Evolutionary conservation across 2,888 invertebrate species (phyloP).

Genomic region (Orthosia gracilis): DNA sequence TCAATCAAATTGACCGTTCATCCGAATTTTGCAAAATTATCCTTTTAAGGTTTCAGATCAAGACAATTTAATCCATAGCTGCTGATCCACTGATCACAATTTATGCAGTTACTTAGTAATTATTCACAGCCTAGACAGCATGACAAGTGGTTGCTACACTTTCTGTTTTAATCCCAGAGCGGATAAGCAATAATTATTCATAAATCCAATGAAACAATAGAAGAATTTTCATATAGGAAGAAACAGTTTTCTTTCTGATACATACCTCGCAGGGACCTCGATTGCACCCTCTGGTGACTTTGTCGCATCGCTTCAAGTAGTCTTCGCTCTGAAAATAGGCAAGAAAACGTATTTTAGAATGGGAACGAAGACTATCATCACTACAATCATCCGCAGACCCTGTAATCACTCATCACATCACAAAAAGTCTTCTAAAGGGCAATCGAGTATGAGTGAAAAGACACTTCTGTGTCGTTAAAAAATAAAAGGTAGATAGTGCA

Average conservation of each 20-base stretch:
- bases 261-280: constrained; percentile 80
- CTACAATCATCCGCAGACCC: no score
- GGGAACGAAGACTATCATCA: no score
- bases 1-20: no score
- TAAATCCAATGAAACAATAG: constrained; percentile 11
- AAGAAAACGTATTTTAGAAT: neutral
- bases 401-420: neutral
- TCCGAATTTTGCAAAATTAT: neutral
- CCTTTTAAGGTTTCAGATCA: neutral
- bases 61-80: neutral
- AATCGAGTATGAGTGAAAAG: neutral
- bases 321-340: constrained; percentile 84
- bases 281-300: constrained; percentile 76
- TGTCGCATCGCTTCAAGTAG: constrained; percentile 81
- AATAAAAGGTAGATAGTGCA: neutral
- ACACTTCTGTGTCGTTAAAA: neutral
- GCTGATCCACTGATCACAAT: constrained; percentile 12
- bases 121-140: neutral
- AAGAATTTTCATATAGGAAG: neutral
- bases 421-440: neutral
- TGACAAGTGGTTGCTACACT: constrained; percentile 38
- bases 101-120: neutral
- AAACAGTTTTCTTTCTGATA: constrained; percentile 18
- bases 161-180: constrained; percentile 46
- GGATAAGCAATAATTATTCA: constrained; percentile 38